These are phyloP conservation scores for Antheraea mylitta DNA, from an alignment of 1,140 invertebrate species.

Conservation along the genomic window DNA sequence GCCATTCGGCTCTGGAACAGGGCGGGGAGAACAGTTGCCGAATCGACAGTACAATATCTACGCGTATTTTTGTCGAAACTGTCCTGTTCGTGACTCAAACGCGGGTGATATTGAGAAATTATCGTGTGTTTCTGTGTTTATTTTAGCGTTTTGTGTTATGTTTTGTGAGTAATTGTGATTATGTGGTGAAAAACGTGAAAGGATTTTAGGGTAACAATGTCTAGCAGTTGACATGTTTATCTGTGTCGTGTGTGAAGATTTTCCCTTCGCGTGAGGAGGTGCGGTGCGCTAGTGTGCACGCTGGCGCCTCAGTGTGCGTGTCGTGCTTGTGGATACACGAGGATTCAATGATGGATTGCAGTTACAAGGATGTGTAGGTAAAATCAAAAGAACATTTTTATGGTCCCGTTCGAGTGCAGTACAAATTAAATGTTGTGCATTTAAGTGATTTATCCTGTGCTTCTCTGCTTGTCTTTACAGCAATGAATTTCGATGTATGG, in stretches of 20 bases:
- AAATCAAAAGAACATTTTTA: slow-evolving; percentile 51
- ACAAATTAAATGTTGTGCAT: not conserved
- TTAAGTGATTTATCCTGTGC: not conserved
- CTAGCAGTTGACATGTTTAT: slow-evolving; percentile 79
- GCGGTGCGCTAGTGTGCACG: slow-evolving; percentile 64
- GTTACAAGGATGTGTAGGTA: slow-evolving; percentile 76
- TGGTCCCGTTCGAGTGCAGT: slow-evolving; percentile 31
- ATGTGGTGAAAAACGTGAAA: slow-evolving; percentile 73
- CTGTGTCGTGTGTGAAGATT: slow-evolving; percentile 78
- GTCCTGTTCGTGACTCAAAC: slow-evolving; percentile 66
- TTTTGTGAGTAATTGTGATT: slow-evolving; percentile 67
- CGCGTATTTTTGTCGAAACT: slow-evolving; percentile 71
- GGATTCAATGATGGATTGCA: slow-evolving; percentile 76
- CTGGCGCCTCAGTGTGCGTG: slow-evolving; percentile 58
- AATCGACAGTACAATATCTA: slow-evolving; percentile 70
- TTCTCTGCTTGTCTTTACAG: slow-evolving; percentile 14
- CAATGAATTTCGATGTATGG: slow-evolving; percentile 45
- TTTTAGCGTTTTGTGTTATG: slow-evolving; percentile 69
- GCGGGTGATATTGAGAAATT: slow-evolving; percentile 70
- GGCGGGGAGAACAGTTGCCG: slow-evolving; percentile 74
- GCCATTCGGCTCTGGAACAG: slow-evolving; percentile 74
- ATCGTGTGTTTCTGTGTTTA: slow-evolving; percentile 69
- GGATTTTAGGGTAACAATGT: slow-evolving; percentile 76
- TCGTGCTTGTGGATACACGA: slow-evolving; percentile 54
- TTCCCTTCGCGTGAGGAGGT: slow-evolving; percentile 76